phyloP scores from a whole-genome alignment of 2,113 vertebrate genomes.

The Mesitornis unicolor region DNA sequence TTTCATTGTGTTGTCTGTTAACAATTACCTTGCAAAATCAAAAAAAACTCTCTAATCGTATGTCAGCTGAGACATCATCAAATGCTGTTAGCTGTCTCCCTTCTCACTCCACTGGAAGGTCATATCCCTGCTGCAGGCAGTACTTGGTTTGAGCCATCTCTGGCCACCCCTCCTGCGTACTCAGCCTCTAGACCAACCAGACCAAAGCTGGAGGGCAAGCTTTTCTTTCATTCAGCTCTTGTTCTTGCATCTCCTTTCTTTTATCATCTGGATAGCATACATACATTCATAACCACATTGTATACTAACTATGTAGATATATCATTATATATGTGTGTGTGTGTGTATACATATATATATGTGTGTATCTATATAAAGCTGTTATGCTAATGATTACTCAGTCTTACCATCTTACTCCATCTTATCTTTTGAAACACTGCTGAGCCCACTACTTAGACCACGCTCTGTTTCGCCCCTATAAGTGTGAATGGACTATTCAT shows the following conservation, averaged over 20 bases:
- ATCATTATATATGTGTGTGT: no score
- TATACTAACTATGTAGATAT: background rate
- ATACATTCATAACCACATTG: background rate
- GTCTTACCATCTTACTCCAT: background rate
- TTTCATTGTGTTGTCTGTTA: background rate
- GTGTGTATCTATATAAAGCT: no score
- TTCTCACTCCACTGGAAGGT: background rate
- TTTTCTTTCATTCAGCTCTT: background rate
- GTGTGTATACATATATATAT: no score
- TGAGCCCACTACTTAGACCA: background rate
- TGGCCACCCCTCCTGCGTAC: background rate
- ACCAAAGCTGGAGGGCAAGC: background rate
- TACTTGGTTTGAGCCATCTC: background rate
- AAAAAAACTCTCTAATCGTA: background rate
- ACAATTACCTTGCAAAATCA: background rate
- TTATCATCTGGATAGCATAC: background rate
- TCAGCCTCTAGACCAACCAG: background rate
- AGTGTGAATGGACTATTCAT: background rate
- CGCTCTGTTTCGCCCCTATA: accelerated
- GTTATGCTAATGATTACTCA: background rate
- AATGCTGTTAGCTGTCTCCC: background rate
- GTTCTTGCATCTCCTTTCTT: background rate
- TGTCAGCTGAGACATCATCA: background rate
- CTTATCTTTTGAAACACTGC: background rate
- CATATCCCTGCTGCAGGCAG: background rate